Percentiles rank a stretch among this genome's conserved stretches.
Conservation (phyloP, 2,797 vertebrate genomes). For the Sebastes steindachneri region DNA sequence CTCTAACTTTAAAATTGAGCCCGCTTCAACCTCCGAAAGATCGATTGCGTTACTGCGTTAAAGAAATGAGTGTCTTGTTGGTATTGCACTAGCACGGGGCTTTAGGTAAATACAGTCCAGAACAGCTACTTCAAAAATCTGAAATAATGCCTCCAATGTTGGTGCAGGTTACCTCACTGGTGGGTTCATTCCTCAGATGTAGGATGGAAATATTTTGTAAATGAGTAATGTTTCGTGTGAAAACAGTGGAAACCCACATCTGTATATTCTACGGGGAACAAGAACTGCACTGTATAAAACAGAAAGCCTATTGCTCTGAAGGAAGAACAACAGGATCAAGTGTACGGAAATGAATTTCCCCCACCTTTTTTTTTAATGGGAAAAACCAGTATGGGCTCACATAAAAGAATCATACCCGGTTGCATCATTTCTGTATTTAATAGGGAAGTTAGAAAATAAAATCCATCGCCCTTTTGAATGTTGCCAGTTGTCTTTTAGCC, state of each 20-base stretch:
- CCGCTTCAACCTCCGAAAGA: no score
- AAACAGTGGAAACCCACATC: background rate
- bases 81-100: background rate
- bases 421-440: slow-evolving; percentile 1
- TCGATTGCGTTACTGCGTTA: no score
- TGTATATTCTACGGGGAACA: slow-evolving; percentile 13
- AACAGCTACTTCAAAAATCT: slow-evolving; percentile 8
- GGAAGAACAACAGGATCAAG: slow-evolving; percentile 13
- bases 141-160: slow-evolving; percentile 1
- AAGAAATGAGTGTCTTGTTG: background rate
- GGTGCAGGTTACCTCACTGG: background rate
- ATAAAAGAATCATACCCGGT: background rate
- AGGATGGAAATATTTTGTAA: slow-evolving; percentile 12
- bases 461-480: background rate
- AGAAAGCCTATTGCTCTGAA: slow-evolving; percentile 6
- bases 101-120: background rate
- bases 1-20: no score
- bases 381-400: background rate
- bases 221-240: slow-evolving; percentile 1
- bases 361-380: background rate
- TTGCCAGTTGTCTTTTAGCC: background rate
- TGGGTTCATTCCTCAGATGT: background rate
- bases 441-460: background rate
- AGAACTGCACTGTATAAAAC: background rate
- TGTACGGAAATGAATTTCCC: slow-evolving; percentile 5